Conservation (phyloP, 2,888 invertebrate genomes). For the Hyposoter didymator region DNA sequence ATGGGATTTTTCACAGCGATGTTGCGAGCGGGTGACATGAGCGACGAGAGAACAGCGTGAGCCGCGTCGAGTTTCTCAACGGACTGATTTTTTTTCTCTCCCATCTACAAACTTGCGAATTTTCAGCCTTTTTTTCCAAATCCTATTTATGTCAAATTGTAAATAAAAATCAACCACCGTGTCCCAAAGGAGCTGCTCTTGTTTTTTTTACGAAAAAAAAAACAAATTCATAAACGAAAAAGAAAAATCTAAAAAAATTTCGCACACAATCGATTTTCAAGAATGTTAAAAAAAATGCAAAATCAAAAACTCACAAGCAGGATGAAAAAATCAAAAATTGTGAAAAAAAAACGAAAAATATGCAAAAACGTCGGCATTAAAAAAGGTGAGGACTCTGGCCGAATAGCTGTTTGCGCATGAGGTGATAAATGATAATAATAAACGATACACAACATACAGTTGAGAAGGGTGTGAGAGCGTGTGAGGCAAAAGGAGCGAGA, state of each 20-base stretch:
- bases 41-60: slow-evolving; percentile 46
- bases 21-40: slow-evolving; percentile 83
- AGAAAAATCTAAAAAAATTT: neutral
- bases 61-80: neutral
- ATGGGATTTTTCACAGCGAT: slow-evolving; percentile 87
- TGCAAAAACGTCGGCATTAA: neutral
- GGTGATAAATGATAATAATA: slow-evolving; percentile 81
- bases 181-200: neutral
- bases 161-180: slow-evolving; percentile 37
- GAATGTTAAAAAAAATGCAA: neutral
- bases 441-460: slow-evolving; percentile 74
- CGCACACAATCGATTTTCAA: neutral
- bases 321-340: neutral
- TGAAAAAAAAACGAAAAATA: neutral
- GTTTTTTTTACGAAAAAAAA: neutral
- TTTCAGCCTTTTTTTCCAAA: neutral
- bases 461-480: slow-evolving; percentile 29
- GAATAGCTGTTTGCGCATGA: slow-evolving; percentile 66
- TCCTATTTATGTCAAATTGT: slow-evolving; percentile 33
- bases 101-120: neutral
- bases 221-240: neutral
- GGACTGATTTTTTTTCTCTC: too few species aligned
- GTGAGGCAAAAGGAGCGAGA: slow-evolving; percentile 26
- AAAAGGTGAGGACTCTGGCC: neutral
- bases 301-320: neutral